These are phyloP conservation scores for Mormyrus hasselquistii DNA, from an alignment of 2,797 vertebrate genomes.

Conservation along the genomic window DNA sequence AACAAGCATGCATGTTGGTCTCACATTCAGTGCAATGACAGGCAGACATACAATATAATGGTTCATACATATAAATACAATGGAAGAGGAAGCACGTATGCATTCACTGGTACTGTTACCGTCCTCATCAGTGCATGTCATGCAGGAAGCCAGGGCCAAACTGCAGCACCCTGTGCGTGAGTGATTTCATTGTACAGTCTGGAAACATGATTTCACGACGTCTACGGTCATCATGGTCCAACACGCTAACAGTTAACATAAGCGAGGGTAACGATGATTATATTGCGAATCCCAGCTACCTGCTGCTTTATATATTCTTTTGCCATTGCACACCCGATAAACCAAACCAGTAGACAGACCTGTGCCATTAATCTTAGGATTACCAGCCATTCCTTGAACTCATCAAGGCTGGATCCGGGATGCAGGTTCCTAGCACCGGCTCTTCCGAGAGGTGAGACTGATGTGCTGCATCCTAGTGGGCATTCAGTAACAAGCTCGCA, in stretches of 20 bases:
- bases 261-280: neutral
- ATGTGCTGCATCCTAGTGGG: neutral
- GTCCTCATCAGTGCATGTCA: slow-evolving; percentile 16
- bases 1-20: neutral
- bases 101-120: neutral
- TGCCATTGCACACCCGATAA: neutral
- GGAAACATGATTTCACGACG: neutral
- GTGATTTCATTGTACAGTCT: neutral
- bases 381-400: neutral
- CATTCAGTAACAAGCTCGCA: slow-evolving; percentile 59
- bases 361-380: neutral
- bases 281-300: neutral
- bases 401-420: neutral
- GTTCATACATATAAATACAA: slow-evolving; percentile 1
- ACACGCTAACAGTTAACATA: neutral
- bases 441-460: neutral
- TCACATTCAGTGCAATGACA: neutral
- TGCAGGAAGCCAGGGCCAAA: slow-evolving; percentile 12
- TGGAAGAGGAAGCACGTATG: neutral
- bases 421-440: neutral
- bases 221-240: neutral
- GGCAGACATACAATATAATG: neutral
- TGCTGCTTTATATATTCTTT: neutral
- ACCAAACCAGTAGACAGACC: neutral
- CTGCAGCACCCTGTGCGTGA: neutral